These are phyloP conservation scores for Rhizomys pruinosus DNA, from an alignment of 2,113 vertebrate genomes.

Conservation along the genomic window DNA sequence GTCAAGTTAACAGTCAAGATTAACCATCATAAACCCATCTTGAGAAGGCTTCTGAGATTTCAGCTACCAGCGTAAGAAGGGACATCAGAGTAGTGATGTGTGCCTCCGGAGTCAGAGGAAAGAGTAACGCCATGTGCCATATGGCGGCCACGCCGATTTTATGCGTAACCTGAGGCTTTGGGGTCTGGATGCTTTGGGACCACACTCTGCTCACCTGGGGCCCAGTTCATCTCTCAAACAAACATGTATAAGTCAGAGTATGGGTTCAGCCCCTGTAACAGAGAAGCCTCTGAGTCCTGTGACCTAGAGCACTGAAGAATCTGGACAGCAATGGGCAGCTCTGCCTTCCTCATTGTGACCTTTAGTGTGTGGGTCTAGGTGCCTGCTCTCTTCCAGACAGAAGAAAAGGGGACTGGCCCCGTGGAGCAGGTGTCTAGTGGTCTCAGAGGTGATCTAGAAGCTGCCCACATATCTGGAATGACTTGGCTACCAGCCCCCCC, in stretches of 20 bases:
- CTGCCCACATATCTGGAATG: not conserved
- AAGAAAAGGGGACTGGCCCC: not conserved
- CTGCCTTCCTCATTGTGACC: not conserved
- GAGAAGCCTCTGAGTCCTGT: not conserved
- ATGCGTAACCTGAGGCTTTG: not conserved
- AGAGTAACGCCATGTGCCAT: rapidly evolving
- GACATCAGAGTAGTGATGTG: not conserved
- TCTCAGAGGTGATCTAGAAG: too few relatives aligned
- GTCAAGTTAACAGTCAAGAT: not conserved
- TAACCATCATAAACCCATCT: not conserved
- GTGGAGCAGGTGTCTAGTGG: not conserved
- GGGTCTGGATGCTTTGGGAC: not conserved
- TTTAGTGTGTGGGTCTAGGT: not conserved
- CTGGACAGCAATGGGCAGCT: not conserved
- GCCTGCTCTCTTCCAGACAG: not conserved
- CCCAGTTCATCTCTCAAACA: not conserved
- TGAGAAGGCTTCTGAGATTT: not conserved
- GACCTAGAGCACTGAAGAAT: not conserved
- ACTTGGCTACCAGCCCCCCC: not conserved
- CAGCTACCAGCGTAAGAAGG: not conserved
- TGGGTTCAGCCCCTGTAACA: not conserved
- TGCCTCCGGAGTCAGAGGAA: not conserved
- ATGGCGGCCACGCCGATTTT: not conserved
- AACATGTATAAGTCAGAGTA: not conserved
- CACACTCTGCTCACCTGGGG: not conserved